A percentile compares a stretch with the other conserved stretches of the same genome.
Conservation (phyloP, 2,888 invertebrate genomes). For the Lepidocyrtinus sp. region DNA sequence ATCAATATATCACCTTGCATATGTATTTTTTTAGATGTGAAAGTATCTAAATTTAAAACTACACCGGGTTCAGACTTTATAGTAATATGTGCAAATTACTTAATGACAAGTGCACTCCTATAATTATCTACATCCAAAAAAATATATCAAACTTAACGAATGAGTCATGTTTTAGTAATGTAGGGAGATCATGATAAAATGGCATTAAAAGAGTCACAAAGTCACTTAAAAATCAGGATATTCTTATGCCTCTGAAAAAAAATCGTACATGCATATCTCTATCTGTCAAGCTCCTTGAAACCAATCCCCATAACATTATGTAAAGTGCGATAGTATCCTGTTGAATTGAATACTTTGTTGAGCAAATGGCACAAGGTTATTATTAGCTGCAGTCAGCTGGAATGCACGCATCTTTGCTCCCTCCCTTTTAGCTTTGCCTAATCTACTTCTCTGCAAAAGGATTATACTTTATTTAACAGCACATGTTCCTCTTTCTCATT, state of each 20-base stretch:
- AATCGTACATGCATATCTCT: too few relatives aligned
- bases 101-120: background rate
- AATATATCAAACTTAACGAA: background rate
- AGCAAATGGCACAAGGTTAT: constrained; percentile 63
- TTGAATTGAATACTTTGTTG: constrained; percentile 61
- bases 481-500: background rate
- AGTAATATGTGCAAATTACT: background rate
- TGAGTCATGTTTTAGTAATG: too few relatives aligned
- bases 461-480: background rate
- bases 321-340: constrained; percentile 40
- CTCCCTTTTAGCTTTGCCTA: background rate
- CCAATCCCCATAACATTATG: constrained; percentile 59
- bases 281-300: constrained; percentile 60
- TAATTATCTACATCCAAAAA: background rate
- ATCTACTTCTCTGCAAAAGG: background rate
- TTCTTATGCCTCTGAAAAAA: too few relatives aligned
- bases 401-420: constrained; percentile 53
- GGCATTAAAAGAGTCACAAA: constrained; percentile 6
- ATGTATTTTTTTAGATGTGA: too few relatives aligned
- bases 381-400: constrained; percentile 63
- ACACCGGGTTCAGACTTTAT: constrained; percentile 1
- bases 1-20: too few relatives aligned
- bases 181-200: background rate
- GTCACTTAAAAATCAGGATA: constrained; percentile 1
- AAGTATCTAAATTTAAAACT: too few relatives aligned